Base-by-base conservation (phyloP, 2,797 vertebrate species). In the Microchirus variegatus region DNA sequence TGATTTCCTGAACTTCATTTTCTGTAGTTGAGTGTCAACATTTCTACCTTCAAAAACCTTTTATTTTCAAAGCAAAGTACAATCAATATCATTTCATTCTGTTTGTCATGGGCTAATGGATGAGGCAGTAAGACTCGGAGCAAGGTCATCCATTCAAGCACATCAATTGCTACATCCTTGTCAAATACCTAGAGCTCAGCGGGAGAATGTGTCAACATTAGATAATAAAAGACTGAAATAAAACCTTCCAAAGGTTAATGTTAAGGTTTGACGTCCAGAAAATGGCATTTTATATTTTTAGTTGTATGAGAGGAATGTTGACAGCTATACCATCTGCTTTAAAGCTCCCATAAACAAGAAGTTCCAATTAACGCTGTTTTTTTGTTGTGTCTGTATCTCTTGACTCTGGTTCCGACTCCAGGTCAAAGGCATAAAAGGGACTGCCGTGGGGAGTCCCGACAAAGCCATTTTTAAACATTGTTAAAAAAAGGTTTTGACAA, bases 51-150 rank as follows among this genome's bases (percentile, higher is more conserved):
- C 26, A 31, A 8, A 48, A 17, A 54, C 15, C 12, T 13, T 50
- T 41, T 16, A 9, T 47, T 35, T 5, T 35, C 22, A 16, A 12
- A 18, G 31, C 15, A 43, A 61, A 71, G 5, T 16, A 40, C 3
- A 4, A 66, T 77, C 55, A 35, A 65, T 70, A 62, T 50, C 0
- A 17, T 63, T 84, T 81, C 12, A 75, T 82, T 81, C 72, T 53
- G 57, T 83, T 81, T 65, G 65, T 75, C 70, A 68, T 45, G 13
- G 45, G 47, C 42, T 74, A 77, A 87, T 59, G 65, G 72, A 84
- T 74, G 73, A 77, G 18, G 22, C 16, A 4, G 17, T 44, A 46
- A 50, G 4, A 10, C 56, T 70, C 17, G 18, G 48, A 58, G 53
- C 53, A 65, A 69, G 62, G 57, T 55, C 55, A 13, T 52, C 15